Evolutionary conservation across 2,888 invertebrate genomes (phyloP), one percentile per base, ranked within the genome.

Genomic region (Diploptera punctata): DNA sequence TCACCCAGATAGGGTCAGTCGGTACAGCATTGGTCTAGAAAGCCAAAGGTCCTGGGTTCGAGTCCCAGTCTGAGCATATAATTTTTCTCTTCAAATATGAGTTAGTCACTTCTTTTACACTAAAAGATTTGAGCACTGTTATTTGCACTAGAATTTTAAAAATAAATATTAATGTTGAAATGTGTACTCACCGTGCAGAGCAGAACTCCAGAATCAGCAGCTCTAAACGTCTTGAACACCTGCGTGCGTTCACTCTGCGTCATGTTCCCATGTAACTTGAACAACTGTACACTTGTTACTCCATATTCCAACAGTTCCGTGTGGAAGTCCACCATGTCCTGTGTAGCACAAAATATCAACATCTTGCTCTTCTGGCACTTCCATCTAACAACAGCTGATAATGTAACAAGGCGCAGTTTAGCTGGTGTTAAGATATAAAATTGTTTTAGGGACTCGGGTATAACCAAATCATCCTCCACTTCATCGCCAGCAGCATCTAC

Each of bases 271-370:
- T 98, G 96, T 7, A 98, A 86, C 81, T 93, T 93, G 81, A 89
- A 92, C 81, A 93, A 89, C 74, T 91, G 88, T 19, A 91, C 83
- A 73, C 88, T 87, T 0, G 90, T 85, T 24, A 74, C 21, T 60
- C 65, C 67, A 16, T 84, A 83, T 33, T 85, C 70, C 77, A 98
- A 88, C 67, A 98, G 83, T 75, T 92, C 91, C 69, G 93, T 89
- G 81, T 94, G 94, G 81, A 91, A 98, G 80, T 97, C 97, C 0
- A 98, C 94, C 90, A 96, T 93, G 82, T 96, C 95, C 81, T 95
- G 92, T 0, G 97, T 97, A 0, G 95, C 94, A 91, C 97, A 91
- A 80, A 98, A 98, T 3, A 98, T 89, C 68, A 98, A 88, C 80
- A 93, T 89, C 86, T 93, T 95, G 60, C 76, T 77, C 70, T 79